These are phyloP conservation scores for Hirtodrosophila alboralis DNA, from an alignment of 2,888 invertebrate genomes.

Conservation along the genomic window DNA sequence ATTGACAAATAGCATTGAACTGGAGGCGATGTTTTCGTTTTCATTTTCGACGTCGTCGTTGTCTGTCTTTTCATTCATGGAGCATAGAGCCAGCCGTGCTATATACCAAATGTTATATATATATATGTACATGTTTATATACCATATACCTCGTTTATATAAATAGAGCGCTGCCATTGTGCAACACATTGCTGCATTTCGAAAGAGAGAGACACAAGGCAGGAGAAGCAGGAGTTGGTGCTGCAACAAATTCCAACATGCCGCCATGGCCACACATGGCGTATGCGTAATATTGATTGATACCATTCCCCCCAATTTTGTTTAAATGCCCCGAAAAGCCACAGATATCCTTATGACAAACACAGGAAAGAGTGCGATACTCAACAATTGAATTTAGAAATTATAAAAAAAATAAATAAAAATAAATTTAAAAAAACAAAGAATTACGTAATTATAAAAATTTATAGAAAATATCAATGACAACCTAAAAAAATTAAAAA, in stretches of 20 bases:
- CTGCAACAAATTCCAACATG: conserved; percentile 7
- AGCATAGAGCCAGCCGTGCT: conserved; percentile 47
- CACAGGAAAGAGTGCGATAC: conserved; percentile 20
- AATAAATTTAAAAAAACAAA: too few relatives aligned
- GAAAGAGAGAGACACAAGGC: conserved; percentile 1
- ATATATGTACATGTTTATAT: neutral
- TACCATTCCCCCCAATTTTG: conserved; percentile 13
- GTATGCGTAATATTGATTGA: conserved; percentile 64
- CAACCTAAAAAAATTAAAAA: too few relatives aligned
- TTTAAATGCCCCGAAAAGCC: conserved; percentile 4
- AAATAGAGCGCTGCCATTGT: conserved; percentile 46
- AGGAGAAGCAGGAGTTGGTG: neutral
- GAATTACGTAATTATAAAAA: too few relatives aligned
- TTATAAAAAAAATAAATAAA: neutral
- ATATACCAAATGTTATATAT: conserved; percentile 37
- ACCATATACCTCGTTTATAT: too few relatives aligned
- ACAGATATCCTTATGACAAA: conserved; percentile 42
- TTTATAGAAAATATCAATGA: too few relatives aligned
- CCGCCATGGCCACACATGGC: conserved; percentile 50
- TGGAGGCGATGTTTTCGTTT: conserved; percentile 51
- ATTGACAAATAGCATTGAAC: conserved; percentile 77
- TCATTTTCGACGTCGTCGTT: conserved; percentile 25
- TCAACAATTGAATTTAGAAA: conserved; percentile 4
- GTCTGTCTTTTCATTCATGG: conserved; percentile 66
- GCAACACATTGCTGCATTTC: conserved; percentile 61